Percentiles rank a stretch among this genome's conserved stretches.
Evolutionary conservation across 92 coral and sea anemone species (phyloP).

Genomic region (Porites cylindrica): DNA sequence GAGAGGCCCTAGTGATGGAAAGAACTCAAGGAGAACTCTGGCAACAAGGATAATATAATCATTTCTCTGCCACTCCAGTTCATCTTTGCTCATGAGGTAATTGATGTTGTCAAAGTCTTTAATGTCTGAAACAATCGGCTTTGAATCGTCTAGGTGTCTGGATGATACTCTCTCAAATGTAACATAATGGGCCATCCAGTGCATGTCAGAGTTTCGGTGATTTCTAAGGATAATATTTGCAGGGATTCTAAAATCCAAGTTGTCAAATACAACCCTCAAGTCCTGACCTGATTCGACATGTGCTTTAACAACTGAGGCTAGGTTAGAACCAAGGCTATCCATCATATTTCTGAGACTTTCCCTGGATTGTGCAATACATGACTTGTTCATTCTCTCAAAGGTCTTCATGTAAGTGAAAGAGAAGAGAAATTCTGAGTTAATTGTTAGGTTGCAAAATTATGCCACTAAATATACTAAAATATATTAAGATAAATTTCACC

Average conservation of each 20-base stretch:
- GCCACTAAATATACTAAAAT: too few species aligned
- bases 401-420: constrained; percentile 29
- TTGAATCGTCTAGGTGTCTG: constrained; percentile 54
- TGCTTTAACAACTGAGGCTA: constrained; percentile 32
- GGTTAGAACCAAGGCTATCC: constrained; percentile 66
- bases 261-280: constrained; percentile 44
- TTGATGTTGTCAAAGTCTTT: constrained; percentile 60
- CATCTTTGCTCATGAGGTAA: constrained; percentile 45
- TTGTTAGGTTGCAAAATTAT: neutral
- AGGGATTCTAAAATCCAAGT: constrained; percentile 42
- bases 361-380: constrained; percentile 60
- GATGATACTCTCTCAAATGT: constrained; percentile 23
- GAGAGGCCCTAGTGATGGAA: constrained; percentile 23
- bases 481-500: too few species aligned
- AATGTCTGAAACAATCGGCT: constrained; percentile 33
- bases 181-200: constrained; percentile 39
- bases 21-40: constrained; percentile 56
- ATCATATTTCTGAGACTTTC: constrained; percentile 46
- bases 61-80: constrained; percentile 26
- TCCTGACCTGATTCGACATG: constrained; percentile 26
- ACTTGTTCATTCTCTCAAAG: constrained; percentile 51
- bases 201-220: constrained; percentile 51
- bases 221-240: constrained; percentile 39
- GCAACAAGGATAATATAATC: constrained; percentile 58
- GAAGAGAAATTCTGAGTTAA: too few species aligned